Conservation (phyloP, 2,113 vertebrate species). For the Crotalus tigris region DNA sequence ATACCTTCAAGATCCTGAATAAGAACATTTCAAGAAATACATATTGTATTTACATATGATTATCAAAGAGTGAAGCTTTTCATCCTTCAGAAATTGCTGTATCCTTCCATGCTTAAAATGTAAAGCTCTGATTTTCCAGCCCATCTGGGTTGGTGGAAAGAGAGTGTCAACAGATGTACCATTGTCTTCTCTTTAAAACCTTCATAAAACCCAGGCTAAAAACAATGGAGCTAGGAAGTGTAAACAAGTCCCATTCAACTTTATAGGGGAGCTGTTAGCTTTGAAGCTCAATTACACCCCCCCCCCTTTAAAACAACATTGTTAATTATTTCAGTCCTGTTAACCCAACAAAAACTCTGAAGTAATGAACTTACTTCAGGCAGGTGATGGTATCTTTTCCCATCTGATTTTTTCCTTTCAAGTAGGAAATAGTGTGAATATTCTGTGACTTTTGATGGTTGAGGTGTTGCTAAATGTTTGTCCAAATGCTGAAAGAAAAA, state of each 20-base stretch:
- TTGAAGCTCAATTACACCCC: slow-evolving; percentile 64
- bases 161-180: slow-evolving; percentile 69
- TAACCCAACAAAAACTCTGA: slow-evolving; percentile 36
- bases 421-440: slow-evolving; percentile 47
- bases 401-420: slow-evolving; percentile 45
- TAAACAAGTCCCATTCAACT: slow-evolving; percentile 67
- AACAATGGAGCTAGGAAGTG: slow-evolving; percentile 67
- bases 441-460: slow-evolving; percentile 50
- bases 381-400: slow-evolving; percentile 49
- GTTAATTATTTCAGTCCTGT: slow-evolving; percentile 64
- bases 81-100: slow-evolving; percentile 50
- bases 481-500: slow-evolving; percentile 57
- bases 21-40: background rate
- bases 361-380: slow-evolving; percentile 60
- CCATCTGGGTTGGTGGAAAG: slow-evolving; percentile 64
- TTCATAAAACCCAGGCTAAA: slow-evolving; percentile 57
- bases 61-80: slow-evolving; percentile 45
- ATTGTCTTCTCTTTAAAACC: slow-evolving; percentile 68
- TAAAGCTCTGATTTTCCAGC: slow-evolving; percentile 57
- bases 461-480: slow-evolving; percentile 44
- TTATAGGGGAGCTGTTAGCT: slow-evolving; percentile 68
- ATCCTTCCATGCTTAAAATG: slow-evolving; percentile 52
- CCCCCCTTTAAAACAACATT: slow-evolving; percentile 59
- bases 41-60: slow-evolving; percentile 25
- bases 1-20: slow-evolving; percentile 1